These are phyloP conservation scores for Tanytarsus gracilentus DNA, from an alignment of 2,888 invertebrate species.

Conservation along the genomic window DNA sequence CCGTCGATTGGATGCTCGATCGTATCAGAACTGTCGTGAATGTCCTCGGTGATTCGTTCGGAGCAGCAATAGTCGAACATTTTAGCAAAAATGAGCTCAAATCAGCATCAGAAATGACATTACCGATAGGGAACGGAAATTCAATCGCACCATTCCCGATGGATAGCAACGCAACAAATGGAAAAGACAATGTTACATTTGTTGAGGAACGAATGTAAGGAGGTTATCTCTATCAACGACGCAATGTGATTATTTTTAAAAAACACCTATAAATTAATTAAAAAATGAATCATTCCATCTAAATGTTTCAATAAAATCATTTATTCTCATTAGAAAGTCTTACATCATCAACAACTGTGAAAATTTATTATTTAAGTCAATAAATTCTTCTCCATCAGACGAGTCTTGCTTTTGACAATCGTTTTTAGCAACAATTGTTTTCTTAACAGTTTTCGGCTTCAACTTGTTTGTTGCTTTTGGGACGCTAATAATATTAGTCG, in stretches of 20 bases:
- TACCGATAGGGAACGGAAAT: not conserved
- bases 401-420: constrained; percentile 31
- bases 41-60: constrained; percentile 65
- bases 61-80: constrained; percentile 63
- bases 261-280: too few species aligned
- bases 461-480: constrained; percentile 18
- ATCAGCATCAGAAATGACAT: constrained; percentile 9
- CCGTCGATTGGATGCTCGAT: constrained; percentile 60
- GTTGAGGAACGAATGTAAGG: constrained; percentile 31
- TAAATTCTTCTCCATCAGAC: constrained; percentile 33
- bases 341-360: constrained; percentile 34
- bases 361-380: constrained; percentile 41
- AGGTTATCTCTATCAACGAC: constrained; percentile 9
- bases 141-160: not conserved
- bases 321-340: not conserved
- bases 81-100: constrained; percentile 50
- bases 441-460: constrained; percentile 33
- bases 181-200: constrained; percentile 5
- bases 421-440: constrained; percentile 1
- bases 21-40: constrained; percentile 55
- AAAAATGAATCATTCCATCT: too few species aligned
- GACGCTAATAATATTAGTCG: constrained; percentile 36
- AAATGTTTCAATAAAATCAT: not conserved
- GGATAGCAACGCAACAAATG: not conserved
- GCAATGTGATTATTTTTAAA: too few species aligned